A percentile compares a stretch with the other conserved stretches of the same genome.
phyloP scores from a whole-genome alignment of 2,888 invertebrate species.

The Leptopterna dolabrata region DNA sequence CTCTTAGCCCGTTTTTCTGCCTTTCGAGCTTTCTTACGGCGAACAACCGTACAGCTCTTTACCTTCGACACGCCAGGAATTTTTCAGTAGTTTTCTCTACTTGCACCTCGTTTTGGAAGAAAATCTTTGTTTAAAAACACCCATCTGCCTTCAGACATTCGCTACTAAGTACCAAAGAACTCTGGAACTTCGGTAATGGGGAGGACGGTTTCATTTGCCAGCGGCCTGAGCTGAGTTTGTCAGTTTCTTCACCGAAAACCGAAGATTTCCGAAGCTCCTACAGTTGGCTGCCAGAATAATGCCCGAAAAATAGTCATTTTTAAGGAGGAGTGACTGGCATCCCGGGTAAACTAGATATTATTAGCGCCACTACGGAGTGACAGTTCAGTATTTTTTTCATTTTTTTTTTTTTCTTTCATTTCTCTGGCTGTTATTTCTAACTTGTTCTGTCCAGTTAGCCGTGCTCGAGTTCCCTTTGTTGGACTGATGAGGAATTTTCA shows the following conservation, averaged over 20 bases:
- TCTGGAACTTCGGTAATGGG: not conserved
- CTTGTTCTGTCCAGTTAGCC: too few species aligned
- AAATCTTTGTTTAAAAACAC: not conserved
- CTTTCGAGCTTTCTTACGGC: not conserved
- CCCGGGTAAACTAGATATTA: not conserved
- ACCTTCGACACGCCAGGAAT: not conserved
- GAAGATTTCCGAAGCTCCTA: not conserved
- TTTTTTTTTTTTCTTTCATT: too few species aligned
- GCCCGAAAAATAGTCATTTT: not conserved
- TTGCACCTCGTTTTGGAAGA: not conserved
- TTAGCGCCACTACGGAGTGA: too few species aligned
- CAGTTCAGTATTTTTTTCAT: too few species aligned
- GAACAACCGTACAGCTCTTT: not conserved
- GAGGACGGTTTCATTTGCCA: not conserved
- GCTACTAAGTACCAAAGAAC: not conserved
- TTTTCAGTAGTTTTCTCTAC: not conserved
- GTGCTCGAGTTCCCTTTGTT: too few species aligned
- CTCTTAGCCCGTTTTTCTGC: not conserved
- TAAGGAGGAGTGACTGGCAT: not conserved
- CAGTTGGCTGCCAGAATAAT: not conserved
- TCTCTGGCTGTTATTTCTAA: too few species aligned
- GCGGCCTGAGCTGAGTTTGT: not conserved
- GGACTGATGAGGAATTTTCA: too few species aligned
- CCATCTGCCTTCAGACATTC: not conserved
- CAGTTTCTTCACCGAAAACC: not conserved